Evolutionary conservation across 2,797 vertebrate genomes (phyloP).

Genomic region (Rhinophrynus dorsalis): DNA sequence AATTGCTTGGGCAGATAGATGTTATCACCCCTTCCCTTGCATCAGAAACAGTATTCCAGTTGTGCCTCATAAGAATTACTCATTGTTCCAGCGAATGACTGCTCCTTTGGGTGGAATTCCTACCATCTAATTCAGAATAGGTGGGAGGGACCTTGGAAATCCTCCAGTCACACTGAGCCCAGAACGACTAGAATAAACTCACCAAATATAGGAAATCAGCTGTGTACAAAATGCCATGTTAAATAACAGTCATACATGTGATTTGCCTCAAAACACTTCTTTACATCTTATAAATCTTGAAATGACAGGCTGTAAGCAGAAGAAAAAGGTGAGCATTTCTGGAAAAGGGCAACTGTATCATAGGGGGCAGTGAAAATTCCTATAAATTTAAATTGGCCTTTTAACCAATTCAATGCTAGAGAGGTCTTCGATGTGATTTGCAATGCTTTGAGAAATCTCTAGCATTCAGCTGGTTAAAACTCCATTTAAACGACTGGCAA

Average conservation of each 20-base stretch:
- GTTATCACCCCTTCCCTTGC: constrained; percentile 74
- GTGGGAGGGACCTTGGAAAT: constrained; percentile 68
- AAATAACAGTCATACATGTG: not conserved
- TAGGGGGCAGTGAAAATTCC: no score
- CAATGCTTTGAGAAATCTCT: no score
- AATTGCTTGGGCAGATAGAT: constrained; percentile 68
- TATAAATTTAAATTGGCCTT: no score
- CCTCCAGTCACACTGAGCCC: constrained; percentile 61
- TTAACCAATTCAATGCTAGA: no score
- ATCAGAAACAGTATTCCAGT: constrained; percentile 69
- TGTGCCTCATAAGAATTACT: constrained; percentile 75
- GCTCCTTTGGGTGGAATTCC: constrained; percentile 74
- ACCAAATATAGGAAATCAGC: constrained; percentile 6
- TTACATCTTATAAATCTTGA: no score
- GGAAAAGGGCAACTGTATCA: no score
- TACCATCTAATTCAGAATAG: constrained; percentile 67
- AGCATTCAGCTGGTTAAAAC: no score
- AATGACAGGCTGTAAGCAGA: no score
- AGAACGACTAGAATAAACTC: constrained; percentile 42
- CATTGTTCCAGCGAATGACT: constrained; percentile 71
- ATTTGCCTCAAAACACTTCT: not conserved
- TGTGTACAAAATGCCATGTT: not conserved
- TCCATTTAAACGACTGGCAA: no score
- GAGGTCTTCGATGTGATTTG: no score
- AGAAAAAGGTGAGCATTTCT: no score